Percentiles rank a stretch among this genome's conserved stretches.
phyloP scores from a whole-genome alignment of 2,113 vertebrate genomes.

The Phycodurus eques region DNA sequence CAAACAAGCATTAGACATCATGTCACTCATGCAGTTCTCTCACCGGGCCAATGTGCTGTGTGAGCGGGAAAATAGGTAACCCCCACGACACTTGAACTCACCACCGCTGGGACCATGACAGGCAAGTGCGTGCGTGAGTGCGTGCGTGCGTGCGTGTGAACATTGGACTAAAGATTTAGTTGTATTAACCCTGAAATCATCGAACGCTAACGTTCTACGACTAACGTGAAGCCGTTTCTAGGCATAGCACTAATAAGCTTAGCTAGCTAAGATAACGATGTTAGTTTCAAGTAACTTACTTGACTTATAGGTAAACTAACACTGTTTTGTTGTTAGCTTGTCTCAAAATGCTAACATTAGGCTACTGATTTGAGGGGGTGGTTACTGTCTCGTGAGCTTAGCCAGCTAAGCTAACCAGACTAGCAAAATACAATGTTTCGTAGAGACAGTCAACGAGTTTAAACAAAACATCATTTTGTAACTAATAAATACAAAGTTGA shows the following conservation, averaged over 20 bases:
- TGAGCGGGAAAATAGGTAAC: slow-evolving; percentile 72
- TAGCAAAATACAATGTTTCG: too few relatives aligned
- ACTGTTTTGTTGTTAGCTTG: too few relatives aligned
- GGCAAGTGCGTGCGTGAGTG: not conserved
- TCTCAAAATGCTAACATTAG: too few relatives aligned
- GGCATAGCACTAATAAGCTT: too few relatives aligned
- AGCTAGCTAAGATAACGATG: not conserved
- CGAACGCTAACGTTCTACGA: not conserved
- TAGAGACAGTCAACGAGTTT: too few relatives aligned
- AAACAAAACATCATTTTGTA: too few relatives aligned
- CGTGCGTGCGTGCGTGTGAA: not conserved
- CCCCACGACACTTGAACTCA: slow-evolving; percentile 58
- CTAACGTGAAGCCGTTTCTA: not conserved
- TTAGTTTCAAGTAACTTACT: too few relatives aligned
- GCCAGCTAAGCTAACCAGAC: too few relatives aligned
- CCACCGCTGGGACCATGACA: slow-evolving; percentile 30
- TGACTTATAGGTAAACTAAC: too few relatives aligned
- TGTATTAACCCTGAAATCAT: not conserved
- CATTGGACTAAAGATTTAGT: not conserved
- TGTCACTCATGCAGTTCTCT: not conserved
- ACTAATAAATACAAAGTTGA: too few relatives aligned
- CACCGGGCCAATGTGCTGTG: slow-evolving; percentile 61
- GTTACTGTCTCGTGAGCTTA: too few relatives aligned
- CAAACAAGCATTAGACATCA: not conserved
- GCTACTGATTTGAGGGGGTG: too few relatives aligned